These are phyloP conservation scores for Drosophila lacicola DNA, from an alignment of 2,888 invertebrate genomes.

Conservation along the genomic window DNA sequence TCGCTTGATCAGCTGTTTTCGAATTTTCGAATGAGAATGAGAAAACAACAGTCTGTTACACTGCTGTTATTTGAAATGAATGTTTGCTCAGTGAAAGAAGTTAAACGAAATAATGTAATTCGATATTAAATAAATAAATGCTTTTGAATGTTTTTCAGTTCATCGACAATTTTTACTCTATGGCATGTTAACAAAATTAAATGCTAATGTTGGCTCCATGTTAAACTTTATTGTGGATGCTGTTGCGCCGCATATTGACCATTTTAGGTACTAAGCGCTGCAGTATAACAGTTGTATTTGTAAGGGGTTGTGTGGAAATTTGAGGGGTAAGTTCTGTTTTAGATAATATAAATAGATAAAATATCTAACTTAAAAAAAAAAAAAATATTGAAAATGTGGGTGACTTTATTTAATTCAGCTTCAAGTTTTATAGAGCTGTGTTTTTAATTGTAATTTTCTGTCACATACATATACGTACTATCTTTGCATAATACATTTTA, in stretches of 20 bases:
- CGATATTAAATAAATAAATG: background rate
- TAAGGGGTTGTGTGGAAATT: background rate
- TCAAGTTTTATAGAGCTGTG: too few species aligned
- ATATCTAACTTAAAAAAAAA: too few species aligned
- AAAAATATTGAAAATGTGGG: background rate
- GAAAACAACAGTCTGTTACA: slow-evolving; percentile 1
- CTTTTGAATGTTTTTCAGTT: background rate
- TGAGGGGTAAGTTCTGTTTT: background rate
- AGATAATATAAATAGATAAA: background rate
- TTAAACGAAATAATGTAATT: background rate
- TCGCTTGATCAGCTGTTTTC: slow-evolving; percentile 36
- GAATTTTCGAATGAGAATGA: background rate
- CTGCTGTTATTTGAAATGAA: background rate
- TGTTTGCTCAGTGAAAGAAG: background rate
- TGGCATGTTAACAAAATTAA: background rate
- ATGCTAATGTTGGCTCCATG: background rate
- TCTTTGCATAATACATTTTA: too few species aligned
- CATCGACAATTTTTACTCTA: background rate
- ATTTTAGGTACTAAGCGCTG: background rate
- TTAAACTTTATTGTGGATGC: background rate
- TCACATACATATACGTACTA: too few species aligned
- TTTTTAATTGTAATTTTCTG: too few species aligned
- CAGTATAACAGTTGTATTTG: slow-evolving; percentile 37
- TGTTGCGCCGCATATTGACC: slow-evolving; percentile 31
- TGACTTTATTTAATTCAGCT: too few species aligned